Conservation (phyloP, 2,797 vertebrate species). For the Oophaga sylvatica region DNA sequence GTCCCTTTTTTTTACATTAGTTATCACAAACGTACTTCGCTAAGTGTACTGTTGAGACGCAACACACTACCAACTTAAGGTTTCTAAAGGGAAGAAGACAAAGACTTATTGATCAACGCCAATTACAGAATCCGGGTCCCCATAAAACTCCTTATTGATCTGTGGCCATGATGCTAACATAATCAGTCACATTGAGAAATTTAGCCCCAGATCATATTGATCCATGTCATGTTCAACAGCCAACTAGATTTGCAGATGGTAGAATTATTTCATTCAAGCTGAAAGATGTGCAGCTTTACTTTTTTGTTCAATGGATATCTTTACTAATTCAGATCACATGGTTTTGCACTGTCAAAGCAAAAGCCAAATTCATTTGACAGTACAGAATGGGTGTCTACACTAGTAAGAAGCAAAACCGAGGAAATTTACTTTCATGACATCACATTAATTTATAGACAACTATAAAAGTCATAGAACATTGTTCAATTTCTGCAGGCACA, state of each 20-base stretch:
- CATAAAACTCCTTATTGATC: conserved; percentile 94
- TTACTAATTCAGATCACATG: conserved; percentile 74
- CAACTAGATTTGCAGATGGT: conserved; percentile 88
- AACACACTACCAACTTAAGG: conserved; percentile 74
- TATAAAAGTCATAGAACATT: background rate
- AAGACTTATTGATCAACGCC: conserved; percentile 94
- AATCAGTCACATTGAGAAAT: conserved; percentile 90
- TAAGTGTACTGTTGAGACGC: conserved; percentile 83
- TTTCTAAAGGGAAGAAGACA: conserved; percentile 88
- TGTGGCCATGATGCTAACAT: conserved; percentile 86
- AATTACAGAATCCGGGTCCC: conserved; percentile 84
- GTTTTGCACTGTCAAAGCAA: conserved; percentile 78
- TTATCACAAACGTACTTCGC: conserved; percentile 79
- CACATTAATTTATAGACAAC: background rate
- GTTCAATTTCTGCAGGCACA: background rate
- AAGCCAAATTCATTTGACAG: conserved; percentile 90
- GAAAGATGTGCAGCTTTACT: conserved; percentile 77
- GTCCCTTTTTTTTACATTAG: conserved; percentile 84
- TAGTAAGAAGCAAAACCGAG: background rate
- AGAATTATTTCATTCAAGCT: conserved; percentile 85
- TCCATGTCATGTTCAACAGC: conserved; percentile 95
- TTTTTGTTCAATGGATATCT: conserved; percentile 70
- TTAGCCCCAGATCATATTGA: conserved; percentile 89
- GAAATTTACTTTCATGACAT: background rate
- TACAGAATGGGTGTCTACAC: conserved; percentile 50